A percentile compares a stretch with the other conserved stretches of the same genome.
phyloP scores from a whole-genome alignment of 2,113 vertebrate genomes.

The Eulemur macaco region DNA sequence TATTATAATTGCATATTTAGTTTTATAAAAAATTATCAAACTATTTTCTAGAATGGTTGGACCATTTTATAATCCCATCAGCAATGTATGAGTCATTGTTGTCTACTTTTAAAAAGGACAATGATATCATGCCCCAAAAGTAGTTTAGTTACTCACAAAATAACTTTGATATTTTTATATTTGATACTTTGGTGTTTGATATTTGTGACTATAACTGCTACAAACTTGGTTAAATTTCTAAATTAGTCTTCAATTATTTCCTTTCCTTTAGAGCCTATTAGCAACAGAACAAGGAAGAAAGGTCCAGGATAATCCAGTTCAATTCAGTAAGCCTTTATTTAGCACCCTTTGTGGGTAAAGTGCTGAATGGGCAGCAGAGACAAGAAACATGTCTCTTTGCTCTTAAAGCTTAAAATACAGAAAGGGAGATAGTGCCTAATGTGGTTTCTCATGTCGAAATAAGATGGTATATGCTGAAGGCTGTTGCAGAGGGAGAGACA shows the following conservation, averaged over 20 bases:
- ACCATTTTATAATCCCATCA: background rate
- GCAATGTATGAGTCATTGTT: background rate
- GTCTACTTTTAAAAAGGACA: slow-evolving; percentile 27
- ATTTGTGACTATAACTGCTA: background rate
- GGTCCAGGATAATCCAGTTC: background rate
- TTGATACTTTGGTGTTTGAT: background rate
- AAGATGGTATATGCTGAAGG: background rate
- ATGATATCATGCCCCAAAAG: background rate
- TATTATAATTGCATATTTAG: background rate
- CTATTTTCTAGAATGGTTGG: background rate
- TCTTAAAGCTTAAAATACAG: background rate
- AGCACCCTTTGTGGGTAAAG: background rate
- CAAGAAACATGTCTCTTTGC: background rate
- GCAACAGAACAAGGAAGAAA: background rate
- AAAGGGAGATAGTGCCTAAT: background rate
- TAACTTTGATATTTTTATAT: background rate
- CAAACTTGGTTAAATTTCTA: background rate
- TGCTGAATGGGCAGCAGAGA: background rate
- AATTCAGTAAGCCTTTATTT: slow-evolving; percentile 27
- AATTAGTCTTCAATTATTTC: background rate
- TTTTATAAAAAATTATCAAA: background rate
- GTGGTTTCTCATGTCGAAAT: background rate
- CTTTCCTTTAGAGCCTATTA: background rate
- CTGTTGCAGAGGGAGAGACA: background rate
- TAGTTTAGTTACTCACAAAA: slow-evolving; percentile 18